These are phyloP conservation scores for Netelia virgata DNA, from an alignment of 2,888 invertebrate species.

Conservation along the genomic window DNA sequence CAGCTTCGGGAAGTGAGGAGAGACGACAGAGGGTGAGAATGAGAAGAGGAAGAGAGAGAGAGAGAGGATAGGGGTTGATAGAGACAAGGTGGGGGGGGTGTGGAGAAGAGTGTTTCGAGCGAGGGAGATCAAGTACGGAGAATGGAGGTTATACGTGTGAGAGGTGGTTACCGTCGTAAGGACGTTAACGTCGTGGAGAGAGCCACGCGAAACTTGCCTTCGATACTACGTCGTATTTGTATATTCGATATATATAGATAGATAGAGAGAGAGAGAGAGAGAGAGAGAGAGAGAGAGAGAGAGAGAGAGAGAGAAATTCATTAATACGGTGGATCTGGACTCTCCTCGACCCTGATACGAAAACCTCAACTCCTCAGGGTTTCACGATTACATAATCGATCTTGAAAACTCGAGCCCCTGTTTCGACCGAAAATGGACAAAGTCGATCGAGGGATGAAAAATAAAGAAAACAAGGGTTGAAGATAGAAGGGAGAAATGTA, in stretches of 20 bases:
- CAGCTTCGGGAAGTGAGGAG: conserved; percentile 36
- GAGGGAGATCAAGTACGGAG: conserved; percentile 50
- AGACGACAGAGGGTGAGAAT: conserved; percentile 51
- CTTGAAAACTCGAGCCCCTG: not conserved
- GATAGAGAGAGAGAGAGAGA: too few species aligned
- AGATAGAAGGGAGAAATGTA: too few species aligned
- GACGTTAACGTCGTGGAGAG: conserved; percentile 61
- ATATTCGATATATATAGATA: not conserved
- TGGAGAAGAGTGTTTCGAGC: conserved; percentile 40
- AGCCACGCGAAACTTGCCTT: conserved; percentile 63
- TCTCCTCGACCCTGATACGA: not conserved
- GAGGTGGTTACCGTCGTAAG: conserved; percentile 65
- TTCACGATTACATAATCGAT: not conserved
- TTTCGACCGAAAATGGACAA: not conserved
- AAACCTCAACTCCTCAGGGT: not conserved
- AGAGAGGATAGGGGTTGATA: conserved; percentile 38
- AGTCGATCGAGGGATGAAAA: too few species aligned
- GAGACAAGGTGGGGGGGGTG: conserved; percentile 37
- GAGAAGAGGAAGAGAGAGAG: conserved; percentile 43
- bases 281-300: too few species aligned
- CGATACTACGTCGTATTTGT: conserved; percentile 12
- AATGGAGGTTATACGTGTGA: conserved; percentile 52
- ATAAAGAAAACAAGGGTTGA: too few species aligned
- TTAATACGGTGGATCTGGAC: not conserved
- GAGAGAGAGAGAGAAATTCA: too few species aligned